phyloP scores from a whole-genome alignment of 2,888 invertebrate genomes.

The Lasioglossum villosulum region DNA sequence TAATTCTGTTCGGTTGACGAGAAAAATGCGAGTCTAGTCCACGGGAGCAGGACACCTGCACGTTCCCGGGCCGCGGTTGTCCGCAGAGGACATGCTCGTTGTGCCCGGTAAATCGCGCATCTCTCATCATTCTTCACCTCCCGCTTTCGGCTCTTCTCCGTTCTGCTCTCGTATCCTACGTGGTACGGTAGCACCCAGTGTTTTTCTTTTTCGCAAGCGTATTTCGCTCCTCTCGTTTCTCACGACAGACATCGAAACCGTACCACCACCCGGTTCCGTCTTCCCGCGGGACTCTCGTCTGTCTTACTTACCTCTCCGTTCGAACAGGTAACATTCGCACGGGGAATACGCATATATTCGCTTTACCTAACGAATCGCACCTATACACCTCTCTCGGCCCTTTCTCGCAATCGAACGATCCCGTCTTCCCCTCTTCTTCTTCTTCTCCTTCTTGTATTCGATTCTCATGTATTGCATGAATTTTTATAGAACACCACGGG shows the following conservation, averaged over 20 bases:
- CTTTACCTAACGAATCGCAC: neutral
- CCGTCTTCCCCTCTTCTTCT: neutral
- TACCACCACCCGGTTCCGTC: slow-evolving; percentile 24
- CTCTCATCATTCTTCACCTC: slow-evolving; percentile 41
- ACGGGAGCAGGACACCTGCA: slow-evolving; percentile 55
- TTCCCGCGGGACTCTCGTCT: slow-evolving; percentile 16
- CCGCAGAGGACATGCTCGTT: slow-evolving; percentile 68
- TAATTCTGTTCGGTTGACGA: slow-evolving; percentile 65
- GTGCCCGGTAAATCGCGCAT: slow-evolving; percentile 64
- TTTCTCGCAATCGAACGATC: slow-evolving; percentile 34
- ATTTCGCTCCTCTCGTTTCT: slow-evolving; percentile 44
- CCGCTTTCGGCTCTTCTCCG: slow-evolving; percentile 18
- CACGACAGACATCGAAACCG: neutral
- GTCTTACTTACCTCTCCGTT: slow-evolving; percentile 5
- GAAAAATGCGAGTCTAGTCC: slow-evolving; percentile 67
- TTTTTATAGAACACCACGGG: slow-evolving; percentile 38
- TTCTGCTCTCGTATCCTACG: slow-evolving; percentile 44
- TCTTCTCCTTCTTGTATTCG: neutral
- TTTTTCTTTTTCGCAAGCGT: slow-evolving; percentile 50
- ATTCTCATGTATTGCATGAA: slow-evolving; percentile 20
- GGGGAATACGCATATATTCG: neutral
- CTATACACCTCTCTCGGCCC: slow-evolving; percentile 1
- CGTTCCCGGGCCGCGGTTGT: slow-evolving; percentile 54
- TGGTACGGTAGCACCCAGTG: slow-evolving; percentile 50
- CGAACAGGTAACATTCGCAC: slow-evolving; percentile 14